Evolutionary conservation across 2,113 vertebrate species (phyloP).

Genomic region (Chitala chitala): DNA sequence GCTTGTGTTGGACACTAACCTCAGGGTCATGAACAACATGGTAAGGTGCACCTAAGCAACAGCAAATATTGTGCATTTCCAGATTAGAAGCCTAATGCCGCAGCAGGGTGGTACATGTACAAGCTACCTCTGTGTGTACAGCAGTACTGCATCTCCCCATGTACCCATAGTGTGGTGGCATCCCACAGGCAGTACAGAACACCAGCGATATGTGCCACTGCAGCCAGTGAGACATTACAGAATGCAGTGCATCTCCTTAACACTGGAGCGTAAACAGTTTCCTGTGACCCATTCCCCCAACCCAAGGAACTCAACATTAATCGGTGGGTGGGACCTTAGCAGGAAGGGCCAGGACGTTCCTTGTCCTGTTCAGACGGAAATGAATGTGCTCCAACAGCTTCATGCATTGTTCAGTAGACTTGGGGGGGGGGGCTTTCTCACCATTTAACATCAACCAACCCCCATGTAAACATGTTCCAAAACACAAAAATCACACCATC

Average conservation of each 20-base stretch:
- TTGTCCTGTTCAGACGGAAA: slow-evolving; percentile 18
- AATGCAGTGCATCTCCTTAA: background rate
- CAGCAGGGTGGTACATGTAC: no score
- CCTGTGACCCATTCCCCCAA: slow-evolving; percentile 10
- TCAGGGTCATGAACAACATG: no score
- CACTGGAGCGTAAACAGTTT: background rate
- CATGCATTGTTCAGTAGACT: slow-evolving; percentile 32
- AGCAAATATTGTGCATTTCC: no score
- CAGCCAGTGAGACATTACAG: no score
- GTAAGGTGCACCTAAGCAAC: no score
- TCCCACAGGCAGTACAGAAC: no score
- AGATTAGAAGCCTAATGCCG: no score
- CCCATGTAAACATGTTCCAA: slow-evolving; percentile 18
- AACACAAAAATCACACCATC: background rate
- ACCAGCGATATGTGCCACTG: background rate
- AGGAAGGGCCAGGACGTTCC: slow-evolving; percentile 24
- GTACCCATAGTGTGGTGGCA: background rate
- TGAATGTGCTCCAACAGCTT: slow-evolving; percentile 21
- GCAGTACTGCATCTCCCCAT: no score
- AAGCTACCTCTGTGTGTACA: no score
- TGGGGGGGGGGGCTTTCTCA: slow-evolving; percentile 29
- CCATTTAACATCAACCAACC: slow-evolving; percentile 26
- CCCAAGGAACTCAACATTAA: no score
- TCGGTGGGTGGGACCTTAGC: slow-evolving; percentile 33
- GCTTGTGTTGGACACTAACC: no score